phyloP scores from a whole-genome alignment of 35 echinoderm and acorn worm species.

The Nesometra sesokonis region DNA sequence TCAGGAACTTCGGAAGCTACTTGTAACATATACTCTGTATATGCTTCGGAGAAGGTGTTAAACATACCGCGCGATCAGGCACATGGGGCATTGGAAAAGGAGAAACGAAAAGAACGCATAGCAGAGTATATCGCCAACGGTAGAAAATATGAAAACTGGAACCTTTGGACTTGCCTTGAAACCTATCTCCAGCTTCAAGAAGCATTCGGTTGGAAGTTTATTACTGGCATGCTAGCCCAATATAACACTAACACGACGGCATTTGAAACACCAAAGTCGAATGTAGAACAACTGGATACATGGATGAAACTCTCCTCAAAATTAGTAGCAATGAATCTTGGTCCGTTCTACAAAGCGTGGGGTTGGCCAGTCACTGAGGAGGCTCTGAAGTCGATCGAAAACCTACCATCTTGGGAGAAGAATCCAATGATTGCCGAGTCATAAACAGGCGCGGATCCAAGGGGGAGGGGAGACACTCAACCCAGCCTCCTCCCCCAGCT shows the following conservation, averaged over 20 bases:
- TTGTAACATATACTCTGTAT: not conserved
- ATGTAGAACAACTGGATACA: not conserved
- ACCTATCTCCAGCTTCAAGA: not conserved
- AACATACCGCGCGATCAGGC: not conserved
- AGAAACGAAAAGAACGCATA: not conserved
- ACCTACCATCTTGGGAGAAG: not conserved
- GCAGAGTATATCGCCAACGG: not conserved
- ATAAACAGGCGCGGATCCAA: too few relatives aligned
- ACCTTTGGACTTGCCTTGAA: not conserved
- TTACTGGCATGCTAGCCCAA: not conserved
- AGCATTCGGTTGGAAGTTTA: not conserved
- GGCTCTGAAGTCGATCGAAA: not conserved
- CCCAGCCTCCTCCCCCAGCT: too few relatives aligned
- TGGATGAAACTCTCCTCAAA: not conserved
- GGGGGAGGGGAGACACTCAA: too few relatives aligned
- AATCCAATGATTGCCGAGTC: not conserved
- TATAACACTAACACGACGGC: not conserved
- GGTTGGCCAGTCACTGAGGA: conserved; percentile 2
- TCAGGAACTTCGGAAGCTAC: not conserved
- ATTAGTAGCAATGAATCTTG: not conserved
- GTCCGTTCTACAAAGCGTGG: not conserved
- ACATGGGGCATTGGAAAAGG: not conserved
- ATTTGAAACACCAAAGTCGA: not conserved
- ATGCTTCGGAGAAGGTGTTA: not conserved
- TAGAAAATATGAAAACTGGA: not conserved